phyloP scores from a whole-genome alignment of 2,113 vertebrate genomes.

The Paracanthobrama guichenoti region DNA sequence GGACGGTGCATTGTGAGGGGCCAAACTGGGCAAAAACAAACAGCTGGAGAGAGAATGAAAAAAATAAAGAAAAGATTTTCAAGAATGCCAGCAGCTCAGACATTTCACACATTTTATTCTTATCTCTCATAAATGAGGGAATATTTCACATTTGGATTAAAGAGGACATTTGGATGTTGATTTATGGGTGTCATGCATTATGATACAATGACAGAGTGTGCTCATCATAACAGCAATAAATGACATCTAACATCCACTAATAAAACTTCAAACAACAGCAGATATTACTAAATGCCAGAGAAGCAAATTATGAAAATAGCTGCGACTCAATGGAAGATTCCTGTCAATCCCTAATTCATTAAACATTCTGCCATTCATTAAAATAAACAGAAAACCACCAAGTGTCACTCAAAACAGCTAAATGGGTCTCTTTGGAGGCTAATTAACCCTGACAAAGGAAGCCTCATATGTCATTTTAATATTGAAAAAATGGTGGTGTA shows the following conservation, averaged over 20 bases:
- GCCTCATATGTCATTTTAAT: neutral
- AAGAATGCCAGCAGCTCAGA: neutral
- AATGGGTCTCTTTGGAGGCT: neutral
- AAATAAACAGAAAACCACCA: slow-evolving; percentile 13
- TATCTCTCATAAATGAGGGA: neutral
- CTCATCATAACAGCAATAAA: neutral
- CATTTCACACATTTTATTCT: slow-evolving; percentile 23
- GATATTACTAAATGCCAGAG: neutral
- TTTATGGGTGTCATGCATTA: neutral
- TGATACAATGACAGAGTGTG: neutral
- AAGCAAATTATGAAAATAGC: neutral
- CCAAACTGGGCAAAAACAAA: slow-evolving; percentile 94
- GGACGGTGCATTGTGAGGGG: slow-evolving; percentile 91
- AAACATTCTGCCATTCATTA: slow-evolving; percentile 17
- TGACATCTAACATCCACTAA: neutral
- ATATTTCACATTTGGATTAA: slow-evolving; percentile 13
- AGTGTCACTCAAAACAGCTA: slow-evolving; percentile 25
- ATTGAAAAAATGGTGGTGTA: neutral
- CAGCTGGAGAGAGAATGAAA: slow-evolving; percentile 74
- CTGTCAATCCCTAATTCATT: slow-evolving; percentile 11
- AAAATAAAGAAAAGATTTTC: neutral
- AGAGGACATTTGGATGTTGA: neutral
- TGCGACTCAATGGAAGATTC: neutral
- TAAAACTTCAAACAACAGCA: neutral
- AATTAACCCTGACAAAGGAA: slow-evolving; percentile 28